phyloP scores from a whole-genome alignment of 2,888 invertebrate genomes.

The Unio pictorum region DNA sequence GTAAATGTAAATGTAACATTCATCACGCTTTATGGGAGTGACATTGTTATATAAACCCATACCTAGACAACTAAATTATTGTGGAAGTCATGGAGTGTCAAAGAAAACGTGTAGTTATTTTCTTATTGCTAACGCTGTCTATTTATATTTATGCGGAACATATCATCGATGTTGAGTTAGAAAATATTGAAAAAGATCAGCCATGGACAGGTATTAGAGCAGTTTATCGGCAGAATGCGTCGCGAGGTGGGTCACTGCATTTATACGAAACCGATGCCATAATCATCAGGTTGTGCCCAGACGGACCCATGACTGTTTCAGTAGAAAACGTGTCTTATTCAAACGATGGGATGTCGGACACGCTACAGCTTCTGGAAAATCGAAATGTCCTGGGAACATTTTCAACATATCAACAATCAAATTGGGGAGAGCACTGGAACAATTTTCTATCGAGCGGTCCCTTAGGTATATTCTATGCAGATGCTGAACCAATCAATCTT shows the following conservation, averaged over 20 bases:
- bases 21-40: neutral
- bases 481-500: too few relatives aligned
- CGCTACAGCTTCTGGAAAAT: slow-evolving; percentile 4
- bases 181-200: too few relatives aligned
- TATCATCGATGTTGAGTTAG: too few relatives aligned
- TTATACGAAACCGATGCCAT: slow-evolving; percentile 23
- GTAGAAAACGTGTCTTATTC: slow-evolving; percentile 39
- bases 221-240: neutral
- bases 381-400: slow-evolving; percentile 14
- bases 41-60: too few relatives aligned
- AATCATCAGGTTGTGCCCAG: slow-evolving; percentile 11
- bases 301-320: slow-evolving; percentile 15
- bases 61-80: too few relatives aligned
- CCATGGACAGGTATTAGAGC: too few relatives aligned
- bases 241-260: slow-evolving; percentile 7
- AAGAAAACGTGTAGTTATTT: too few relatives aligned
- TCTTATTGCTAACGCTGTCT: too few relatives aligned
- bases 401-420: slow-evolving; percentile 13
- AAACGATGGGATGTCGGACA: slow-evolving; percentile 42
- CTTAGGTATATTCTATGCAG: slow-evolving; percentile 10
- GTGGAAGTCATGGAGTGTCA: too few relatives aligned
- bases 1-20: neutral
- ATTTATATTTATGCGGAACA: too few relatives aligned
- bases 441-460: slow-evolving; percentile 11
- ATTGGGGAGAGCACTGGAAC: slow-evolving; percentile 30